These are phyloP conservation scores for Hepsetus odoe DNA, from an alignment of 2,113 vertebrate genomes.

Conservation along the genomic window DNA sequence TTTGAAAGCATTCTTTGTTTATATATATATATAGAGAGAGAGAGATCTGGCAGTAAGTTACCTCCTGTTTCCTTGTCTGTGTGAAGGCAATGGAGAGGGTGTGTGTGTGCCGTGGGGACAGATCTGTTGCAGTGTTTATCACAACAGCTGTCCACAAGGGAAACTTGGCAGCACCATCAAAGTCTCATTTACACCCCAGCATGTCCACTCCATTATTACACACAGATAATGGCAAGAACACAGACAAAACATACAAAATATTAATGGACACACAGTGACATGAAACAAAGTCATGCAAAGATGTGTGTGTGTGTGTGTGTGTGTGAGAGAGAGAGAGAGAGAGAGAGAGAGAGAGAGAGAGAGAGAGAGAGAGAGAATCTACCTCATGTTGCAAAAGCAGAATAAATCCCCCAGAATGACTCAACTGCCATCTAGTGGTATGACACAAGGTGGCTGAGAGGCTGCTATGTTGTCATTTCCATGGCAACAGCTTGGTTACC, in stretches of 20 bases:
- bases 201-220: conserved; percentile 51
- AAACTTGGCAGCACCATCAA: conserved; percentile 74
- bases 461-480: conserved; percentile 61
- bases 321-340: background rate
- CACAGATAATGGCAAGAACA: conserved; percentile 5
- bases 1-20: no score
- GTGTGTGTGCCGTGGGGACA: conserved; percentile 65
- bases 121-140: conserved; percentile 74
- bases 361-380: no score
- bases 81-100: conserved; percentile 49
- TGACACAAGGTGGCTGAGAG: background rate
- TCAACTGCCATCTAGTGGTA: conserved; percentile 72
- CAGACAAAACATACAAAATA: conserved; percentile 27
- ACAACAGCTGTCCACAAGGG: conserved; percentile 75
- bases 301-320: background rate
- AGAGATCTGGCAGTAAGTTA: conserved; percentile 60
- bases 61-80: conserved; percentile 70
- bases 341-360: no score
- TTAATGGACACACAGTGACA: conserved; percentile 11
- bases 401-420: background rate
- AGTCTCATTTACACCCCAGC: conserved; percentile 68
- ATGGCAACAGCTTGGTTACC: conserved; percentile 59
- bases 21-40: background rate
- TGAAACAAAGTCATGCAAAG: background rate
- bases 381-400: background rate